Base-by-base conservation (phyloP, 2,888 invertebrate species). In the Caenorhabditis afra region DNA sequence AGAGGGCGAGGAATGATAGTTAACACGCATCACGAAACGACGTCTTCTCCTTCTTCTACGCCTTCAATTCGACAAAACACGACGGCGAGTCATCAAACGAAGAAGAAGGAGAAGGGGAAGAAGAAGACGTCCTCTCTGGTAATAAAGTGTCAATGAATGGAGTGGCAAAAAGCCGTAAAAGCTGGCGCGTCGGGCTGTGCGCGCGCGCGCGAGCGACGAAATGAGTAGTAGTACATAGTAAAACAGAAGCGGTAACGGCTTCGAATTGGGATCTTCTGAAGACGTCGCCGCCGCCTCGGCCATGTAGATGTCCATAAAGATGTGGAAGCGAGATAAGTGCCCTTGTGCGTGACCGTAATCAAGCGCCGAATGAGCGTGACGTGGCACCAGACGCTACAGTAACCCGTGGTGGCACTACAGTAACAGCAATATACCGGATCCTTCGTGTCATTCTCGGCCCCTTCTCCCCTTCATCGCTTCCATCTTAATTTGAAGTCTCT, bases 161-260 rank as follows among this genome's bases (percentile, higher is more conserved):
- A 75, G 77, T 77, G 77, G 64, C 77, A 66, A 71, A 68, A 77
- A 65, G 70, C 77, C 65, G 65, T 77, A 77, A 77, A 77, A 71
- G 29, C 29, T 41, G 41, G 41, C 11, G 41, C 29, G 29, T 29
- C 29, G 29, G 4, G n/a, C n/a, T n/a, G n/a, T n/a, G n/a, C n/a
- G n/a, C n/a, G n/a, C n/a, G n/a, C n/a, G n/a, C n/a, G n/a, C n/a
- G n/a, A n/a, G 29, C 29, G 29, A 29, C 29, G 29, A 29, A 29
- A 29, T 29, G 29, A 29, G 29, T 29, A 29, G 29, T 29, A 29
- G 29, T 29, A 29, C 29, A 29, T 29, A 29, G 29, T 29, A 29
- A 29, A 29, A 29, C 29, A 29, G 29, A 29, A 29, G 29, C 29
- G 29, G 7, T 29, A 5, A 5, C 29, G 4, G 29, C 29, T 29